phyloP scores from a whole-genome alignment of 2,797 vertebrate genomes.

The Urocyon cinereoargenteus region DNA sequence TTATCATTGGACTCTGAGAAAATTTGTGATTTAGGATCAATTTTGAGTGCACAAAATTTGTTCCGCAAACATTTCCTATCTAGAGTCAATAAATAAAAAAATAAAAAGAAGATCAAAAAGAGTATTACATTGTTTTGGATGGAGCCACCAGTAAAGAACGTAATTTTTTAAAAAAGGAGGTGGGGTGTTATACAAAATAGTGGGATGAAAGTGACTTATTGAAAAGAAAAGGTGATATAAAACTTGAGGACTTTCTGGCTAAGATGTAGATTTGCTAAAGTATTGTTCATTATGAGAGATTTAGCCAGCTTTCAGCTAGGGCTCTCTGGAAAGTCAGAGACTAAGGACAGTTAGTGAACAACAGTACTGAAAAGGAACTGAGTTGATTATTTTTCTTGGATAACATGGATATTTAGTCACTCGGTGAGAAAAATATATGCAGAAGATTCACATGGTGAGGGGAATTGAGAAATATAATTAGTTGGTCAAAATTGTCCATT shows the following conservation, averaged over 20 bases:
- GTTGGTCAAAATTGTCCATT: conserved; percentile 58
- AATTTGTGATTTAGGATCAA: not conserved
- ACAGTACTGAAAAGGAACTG: not conserved
- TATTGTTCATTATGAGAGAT: not conserved
- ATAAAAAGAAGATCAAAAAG: not conserved
- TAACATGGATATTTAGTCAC: not conserved
- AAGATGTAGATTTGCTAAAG: not conserved
- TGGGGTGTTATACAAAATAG: not conserved
- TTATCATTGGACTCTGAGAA: not conserved
- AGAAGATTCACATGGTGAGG: not conserved
- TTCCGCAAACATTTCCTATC: not conserved
- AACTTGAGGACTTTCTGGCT: not conserved
- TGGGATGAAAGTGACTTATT: not conserved
- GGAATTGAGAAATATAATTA: conserved; percentile 61
- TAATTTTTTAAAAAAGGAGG: not conserved
- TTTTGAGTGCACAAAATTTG: not conserved
- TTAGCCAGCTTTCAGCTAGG: not conserved
- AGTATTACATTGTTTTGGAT: not conserved
- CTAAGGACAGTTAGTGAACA: not conserved
- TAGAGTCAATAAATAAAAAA: not conserved
- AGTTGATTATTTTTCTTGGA: conserved; percentile 16
- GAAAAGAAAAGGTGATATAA: not conserved
- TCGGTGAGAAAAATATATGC: conserved; percentile 52
- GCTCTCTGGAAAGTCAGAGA: not conserved
- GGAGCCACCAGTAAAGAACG: not conserved